Evolutionary conservation across 2,797 vertebrate genomes (phyloP).

Genomic region (Yasuhikotakia modesta): DNA sequence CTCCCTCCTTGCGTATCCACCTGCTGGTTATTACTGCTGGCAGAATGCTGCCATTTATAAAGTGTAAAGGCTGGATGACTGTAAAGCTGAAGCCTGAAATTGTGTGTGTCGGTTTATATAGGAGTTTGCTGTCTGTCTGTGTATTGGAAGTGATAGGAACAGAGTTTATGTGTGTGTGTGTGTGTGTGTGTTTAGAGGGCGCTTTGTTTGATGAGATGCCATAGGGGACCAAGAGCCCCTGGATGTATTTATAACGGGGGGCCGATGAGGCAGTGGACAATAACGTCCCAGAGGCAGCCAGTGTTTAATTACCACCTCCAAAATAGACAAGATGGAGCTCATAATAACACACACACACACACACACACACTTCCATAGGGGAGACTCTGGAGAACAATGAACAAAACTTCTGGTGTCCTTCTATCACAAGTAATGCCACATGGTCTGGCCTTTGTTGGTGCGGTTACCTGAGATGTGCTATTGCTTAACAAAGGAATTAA

Average conservation of each 20-base stretch:
- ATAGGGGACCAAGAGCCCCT: conserved; percentile 31
- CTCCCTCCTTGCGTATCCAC: conserved; percentile 37
- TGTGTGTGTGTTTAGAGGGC: conserved; percentile 19
- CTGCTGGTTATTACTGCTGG: conserved; percentile 55
- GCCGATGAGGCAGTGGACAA: conserved; percentile 43
- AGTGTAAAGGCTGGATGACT: conserved; percentile 47
- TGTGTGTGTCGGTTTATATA: not conserved
- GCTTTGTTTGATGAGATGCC: conserved; percentile 31
- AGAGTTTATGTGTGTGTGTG: not conserved
- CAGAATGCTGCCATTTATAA: conserved; percentile 55
- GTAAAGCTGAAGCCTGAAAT: conserved; percentile 43
- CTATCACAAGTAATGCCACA: not conserved
- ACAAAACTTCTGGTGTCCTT: not conserved
- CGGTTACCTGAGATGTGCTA: not conserved
- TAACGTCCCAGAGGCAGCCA: conserved; percentile 36
- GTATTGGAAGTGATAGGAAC: not conserved
- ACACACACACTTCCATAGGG: conserved; percentile 18
- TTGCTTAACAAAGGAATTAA: not conserved
- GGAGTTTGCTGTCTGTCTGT: not conserved
- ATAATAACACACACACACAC: conserved; percentile 10
- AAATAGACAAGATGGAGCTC: conserved; percentile 47
- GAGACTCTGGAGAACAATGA: not conserved
- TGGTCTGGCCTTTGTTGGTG: not conserved
- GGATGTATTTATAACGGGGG: conserved; percentile 46
- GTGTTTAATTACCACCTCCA: conserved; percentile 55